Base-by-base conservation (phyloP, 2,113 vertebrate genomes). In the Rhegmatorhina hoffmannsi region DNA sequence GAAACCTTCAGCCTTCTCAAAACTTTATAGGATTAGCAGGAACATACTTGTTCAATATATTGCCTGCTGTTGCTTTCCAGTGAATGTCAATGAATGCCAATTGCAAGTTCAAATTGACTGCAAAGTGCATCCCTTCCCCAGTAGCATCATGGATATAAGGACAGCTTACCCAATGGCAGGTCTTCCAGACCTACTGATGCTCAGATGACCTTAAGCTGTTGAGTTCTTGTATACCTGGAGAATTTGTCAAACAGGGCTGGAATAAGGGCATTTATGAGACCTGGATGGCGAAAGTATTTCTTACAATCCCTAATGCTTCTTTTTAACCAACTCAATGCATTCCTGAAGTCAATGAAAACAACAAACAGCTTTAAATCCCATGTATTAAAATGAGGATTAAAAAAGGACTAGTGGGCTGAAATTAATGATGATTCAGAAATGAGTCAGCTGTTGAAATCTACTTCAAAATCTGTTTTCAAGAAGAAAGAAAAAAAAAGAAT, bases 351-450 rank as follows among this genome's bases (percentile, higher is more conserved):
- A 59, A 84, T 63, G 74, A 86, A 92, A 94, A 79, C 44, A 95
- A 82, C 55, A 93, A 94, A 91, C 87, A 96, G 44, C 69, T 93
- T 94, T 36, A 89, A 93, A 78, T 78, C 34, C 16, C 12, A 2
- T 56, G 18, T 92, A 87, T 93, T 90, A 74, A 81, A 89, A 94
- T 86, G 76, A 93, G 83, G 60, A 86, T 92, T 86, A 90, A 94
- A 97, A 96, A 93, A 95, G 84, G 83, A 81, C 83, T 74, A 25
- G 92, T 96, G 89, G 95, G 94, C 60, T 97, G 96, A 98, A 98
- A 98, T 97, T 96, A 98, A 97, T 96, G 97, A 96, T 92, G 94
- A 97, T 90, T 97, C 97, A 97, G 96, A 97, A 98, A 95, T 97
- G 96, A 97, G 95, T 98, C 97, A 98, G 96, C 75, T 96, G 36